Conservation (phyloP, 2,888 invertebrate species). For the Nemurella pictetii region DNA sequence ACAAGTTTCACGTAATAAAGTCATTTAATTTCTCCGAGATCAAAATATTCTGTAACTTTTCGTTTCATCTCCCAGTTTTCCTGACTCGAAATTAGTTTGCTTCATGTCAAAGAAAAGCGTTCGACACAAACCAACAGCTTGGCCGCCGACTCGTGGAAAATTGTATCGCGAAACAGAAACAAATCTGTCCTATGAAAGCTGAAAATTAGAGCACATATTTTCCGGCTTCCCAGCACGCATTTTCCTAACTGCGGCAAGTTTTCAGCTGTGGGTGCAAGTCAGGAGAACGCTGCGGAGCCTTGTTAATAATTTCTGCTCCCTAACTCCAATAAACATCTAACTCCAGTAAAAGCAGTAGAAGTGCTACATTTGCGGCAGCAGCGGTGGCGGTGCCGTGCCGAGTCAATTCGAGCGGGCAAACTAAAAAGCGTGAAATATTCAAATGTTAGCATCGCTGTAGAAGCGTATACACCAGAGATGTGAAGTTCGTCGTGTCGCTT, state of each 20-base stretch:
- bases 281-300: not conserved
- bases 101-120: not conserved
- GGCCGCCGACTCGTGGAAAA: not conserved
- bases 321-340: too few relatives aligned
- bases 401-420: not conserved
- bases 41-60: not conserved
- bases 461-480: not conserved
- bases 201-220: too few relatives aligned
- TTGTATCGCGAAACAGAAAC: not conserved
- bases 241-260: not conserved
- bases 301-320: not conserved
- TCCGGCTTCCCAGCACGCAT: not conserved
- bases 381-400: not conserved
- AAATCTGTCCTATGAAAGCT: not conserved
- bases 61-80: not conserved
- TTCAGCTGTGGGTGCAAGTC: not conserved
- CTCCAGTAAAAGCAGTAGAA: too few relatives aligned
- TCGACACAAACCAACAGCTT: not conserved
- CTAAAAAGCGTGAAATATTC: not conserved
- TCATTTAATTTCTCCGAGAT: not conserved
- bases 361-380: not conserved
- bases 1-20: too few relatives aligned
- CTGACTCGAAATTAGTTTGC: not conserved
- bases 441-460: not conserved
- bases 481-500: not conserved